These are phyloP conservation scores for Austrolebias charrua DNA, from an alignment of 2,797 vertebrate species.

Conservation along the genomic window DNA sequence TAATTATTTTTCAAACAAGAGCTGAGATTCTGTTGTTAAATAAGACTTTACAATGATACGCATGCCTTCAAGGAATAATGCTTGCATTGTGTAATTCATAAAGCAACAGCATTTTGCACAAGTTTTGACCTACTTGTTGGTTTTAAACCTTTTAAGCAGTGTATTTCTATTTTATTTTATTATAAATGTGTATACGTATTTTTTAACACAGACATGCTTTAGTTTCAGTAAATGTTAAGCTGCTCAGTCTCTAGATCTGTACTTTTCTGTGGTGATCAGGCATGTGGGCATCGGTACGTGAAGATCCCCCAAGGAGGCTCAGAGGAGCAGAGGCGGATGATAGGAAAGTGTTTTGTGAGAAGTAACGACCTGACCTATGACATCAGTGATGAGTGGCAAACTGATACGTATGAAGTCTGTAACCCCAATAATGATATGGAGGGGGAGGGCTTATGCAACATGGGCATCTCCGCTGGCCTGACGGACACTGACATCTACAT, in stretches of 20 bases:
- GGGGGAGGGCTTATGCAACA: conserved; percentile 88
- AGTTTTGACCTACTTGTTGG: not conserved
- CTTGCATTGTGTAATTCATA: not conserved
- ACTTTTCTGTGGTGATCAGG: conserved; percentile 68
- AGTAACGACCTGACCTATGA: conserved; percentile 86
- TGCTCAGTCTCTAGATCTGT: not conserved
- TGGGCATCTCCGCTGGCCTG: conserved; percentile 90
- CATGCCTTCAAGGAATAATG: not conserved
- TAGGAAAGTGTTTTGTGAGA: conserved; percentile 90
- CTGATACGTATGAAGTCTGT: conserved; percentile 85
- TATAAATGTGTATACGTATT: not conserved
- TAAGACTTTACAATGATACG: not conserved
- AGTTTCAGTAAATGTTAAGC: not conserved
- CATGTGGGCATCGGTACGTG: conserved; percentile 91
- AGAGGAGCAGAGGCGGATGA: conserved; percentile 87
- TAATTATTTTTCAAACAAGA: not conserved
- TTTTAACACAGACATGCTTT: not conserved
- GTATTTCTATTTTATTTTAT: not conserved
- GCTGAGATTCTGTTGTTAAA: not conserved
- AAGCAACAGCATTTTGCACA: not conserved
- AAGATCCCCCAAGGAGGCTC: conserved; percentile 75
- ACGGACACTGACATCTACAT: conserved; percentile 83
- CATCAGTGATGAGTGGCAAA: conserved; percentile 86
- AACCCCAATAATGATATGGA: conserved; percentile 79
- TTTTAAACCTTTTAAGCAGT: not conserved